Evolutionary conservation across 2,888 invertebrate genomes (phyloP).

Genomic region (Athalia circularis): DNA sequence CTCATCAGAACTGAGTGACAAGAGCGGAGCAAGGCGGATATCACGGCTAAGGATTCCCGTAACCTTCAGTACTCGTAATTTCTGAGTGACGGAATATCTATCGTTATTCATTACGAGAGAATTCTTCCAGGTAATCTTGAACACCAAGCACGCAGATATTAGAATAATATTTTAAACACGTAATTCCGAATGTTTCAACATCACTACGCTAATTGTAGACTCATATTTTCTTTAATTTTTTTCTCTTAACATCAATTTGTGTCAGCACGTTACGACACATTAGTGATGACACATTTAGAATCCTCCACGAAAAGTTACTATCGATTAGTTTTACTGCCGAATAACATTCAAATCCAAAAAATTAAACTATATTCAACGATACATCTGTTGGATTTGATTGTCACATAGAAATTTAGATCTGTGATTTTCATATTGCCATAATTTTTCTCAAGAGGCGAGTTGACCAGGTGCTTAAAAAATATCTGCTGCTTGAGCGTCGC

Average conservation of each 20-base stretch:
- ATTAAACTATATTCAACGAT: not conserved
- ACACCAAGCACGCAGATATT: not conserved
- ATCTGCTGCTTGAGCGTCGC: not conserved
- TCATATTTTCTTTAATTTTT: not conserved
- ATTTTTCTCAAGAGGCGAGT: not conserved
- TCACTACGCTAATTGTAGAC: slow-evolving; percentile 12
- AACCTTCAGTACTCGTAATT: not conserved
- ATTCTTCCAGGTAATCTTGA: not conserved
- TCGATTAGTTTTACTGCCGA: not conserved
- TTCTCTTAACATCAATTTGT: not conserved
- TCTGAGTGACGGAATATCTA: not conserved
- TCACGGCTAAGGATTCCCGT: not conserved
- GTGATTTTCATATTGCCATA: not conserved
- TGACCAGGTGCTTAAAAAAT: not conserved
- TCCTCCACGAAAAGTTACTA: not conserved
- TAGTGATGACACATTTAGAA: not conserved
- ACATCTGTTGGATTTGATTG: slow-evolving; percentile 27
- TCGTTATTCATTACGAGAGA: not conserved
- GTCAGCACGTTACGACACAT: not conserved
- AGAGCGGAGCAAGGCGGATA: slow-evolving; percentile 1
- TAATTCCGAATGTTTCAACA: not conserved
- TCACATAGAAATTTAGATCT: slow-evolving; percentile 16
- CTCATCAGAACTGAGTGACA: not conserved
- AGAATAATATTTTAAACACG: not conserved
- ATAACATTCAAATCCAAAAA: not conserved